Base-by-base conservation (phyloP, 1,140 invertebrate genomes). In the Phymorhynchus buccinoides region DNA sequence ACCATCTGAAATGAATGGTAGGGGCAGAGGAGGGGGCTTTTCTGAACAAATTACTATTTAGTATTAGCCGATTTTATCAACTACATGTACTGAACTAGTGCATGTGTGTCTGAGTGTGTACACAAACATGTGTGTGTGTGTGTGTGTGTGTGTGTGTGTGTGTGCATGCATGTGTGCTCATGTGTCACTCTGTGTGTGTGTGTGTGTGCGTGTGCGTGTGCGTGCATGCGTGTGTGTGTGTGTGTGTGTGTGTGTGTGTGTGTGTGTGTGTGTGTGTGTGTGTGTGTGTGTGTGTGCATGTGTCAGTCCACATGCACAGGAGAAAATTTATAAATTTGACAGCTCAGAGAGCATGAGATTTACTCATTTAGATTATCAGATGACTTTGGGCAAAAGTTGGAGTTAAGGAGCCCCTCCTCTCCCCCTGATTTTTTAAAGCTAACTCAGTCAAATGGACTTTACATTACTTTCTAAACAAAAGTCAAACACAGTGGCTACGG, bases 161-260 rank as follows among this genome's bases (percentile, higher is more conserved):
- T 78, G 75, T 78, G 66, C 22, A n/a, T 78, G 75, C 41, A 18
- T 78, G n/a, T n/a, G n/a, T n/a, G n/a, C n/a, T n/a, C n/a, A n/a
- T n/a, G n/a, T n/a, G n/a, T n/a, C n/a, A n/a, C 12, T 42, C 1
- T 78, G 35, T 41, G 6, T 7, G 27, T 41, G 27, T 22, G 27
- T 41, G 41, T 35, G 41, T 48, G 12, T 80, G 35, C 48, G 75
- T 42, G 75, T 32, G 16, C 12, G 37, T 78, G 75, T 78, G 3
- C 12, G 30, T 37, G 75, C 6, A 9, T 78, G 75, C n/a, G 30
- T 78, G 30, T 78, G 35, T 16, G 75, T 22, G 75, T 32, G 75
- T 22, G 75, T 78, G 30, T 42, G 39, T 18, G 16, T 78, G 30
- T 42, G 16, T 18, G 16, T 37, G 75, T 78, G 12, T 32, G 30